phyloP scores from a whole-genome alignment of 2,113 vertebrate genomes.

The Apus apus region DNA sequence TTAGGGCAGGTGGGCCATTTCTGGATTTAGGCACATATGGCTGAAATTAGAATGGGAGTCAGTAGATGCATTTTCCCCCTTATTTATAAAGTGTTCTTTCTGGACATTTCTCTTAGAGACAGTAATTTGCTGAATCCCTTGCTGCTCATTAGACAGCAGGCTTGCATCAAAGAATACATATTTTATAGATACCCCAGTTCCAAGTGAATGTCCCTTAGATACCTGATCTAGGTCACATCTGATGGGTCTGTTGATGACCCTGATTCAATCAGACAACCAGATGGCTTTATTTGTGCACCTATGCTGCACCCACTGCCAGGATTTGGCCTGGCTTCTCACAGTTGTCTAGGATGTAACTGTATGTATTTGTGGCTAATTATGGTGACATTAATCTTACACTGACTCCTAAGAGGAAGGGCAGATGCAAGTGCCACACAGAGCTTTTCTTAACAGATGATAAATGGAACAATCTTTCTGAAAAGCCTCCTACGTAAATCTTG shows the following conservation, averaged over 20 bases:
- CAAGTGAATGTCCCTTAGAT: conserved; percentile 8
- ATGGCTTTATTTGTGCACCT: conserved; percentile 54
- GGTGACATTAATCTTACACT: neutral
- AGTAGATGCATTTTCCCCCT: neutral
- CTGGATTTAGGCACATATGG: neutral
- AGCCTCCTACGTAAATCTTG: neutral
- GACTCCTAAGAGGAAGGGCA: neutral
- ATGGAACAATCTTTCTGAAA: neutral
- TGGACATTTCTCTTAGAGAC: neutral
- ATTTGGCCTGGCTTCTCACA: conserved; percentile 4
- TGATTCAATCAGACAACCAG: conserved; percentile 62
- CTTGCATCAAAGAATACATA: conserved; percentile 28
- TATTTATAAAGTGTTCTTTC: conserved; percentile 20
- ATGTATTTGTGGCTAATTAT: conserved; percentile 18
- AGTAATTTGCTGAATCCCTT: neutral
- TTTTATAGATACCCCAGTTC: conserved; percentile 24
- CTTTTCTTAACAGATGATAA: neutral
- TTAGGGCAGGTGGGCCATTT: neutral
- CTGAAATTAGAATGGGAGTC: conserved; percentile 18
- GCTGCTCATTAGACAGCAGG: conserved; percentile 7
- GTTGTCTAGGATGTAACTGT: neutral
- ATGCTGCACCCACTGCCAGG: conserved; percentile 14
- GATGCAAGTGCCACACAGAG: neutral
- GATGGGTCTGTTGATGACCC: conserved; percentile 40
- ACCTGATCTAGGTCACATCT: conserved; percentile 47